Conservation (phyloP, 30 jellyfish, hydroid and myxozoan genomes). For the Hydra vulgaris region DNA sequence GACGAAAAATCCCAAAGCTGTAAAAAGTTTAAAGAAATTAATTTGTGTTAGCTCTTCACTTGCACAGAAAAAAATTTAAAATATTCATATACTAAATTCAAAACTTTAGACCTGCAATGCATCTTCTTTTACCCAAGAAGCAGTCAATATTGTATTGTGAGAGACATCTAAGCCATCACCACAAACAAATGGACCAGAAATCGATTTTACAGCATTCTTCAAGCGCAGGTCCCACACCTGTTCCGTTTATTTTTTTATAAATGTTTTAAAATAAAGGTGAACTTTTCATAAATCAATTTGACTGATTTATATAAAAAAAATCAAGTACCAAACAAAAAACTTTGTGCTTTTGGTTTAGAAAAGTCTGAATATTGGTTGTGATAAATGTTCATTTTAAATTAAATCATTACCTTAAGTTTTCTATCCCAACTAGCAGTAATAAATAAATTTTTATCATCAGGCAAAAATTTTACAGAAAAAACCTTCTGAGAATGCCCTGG, state of each 20-base stretch:
- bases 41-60: background rate
- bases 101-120: constrained; percentile 58
- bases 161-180: constrained; percentile 86
- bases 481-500: constrained; percentile 81
- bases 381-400: background rate
- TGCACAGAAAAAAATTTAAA: background rate
- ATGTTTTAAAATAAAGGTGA: background rate
- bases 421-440: constrained; percentile 97
- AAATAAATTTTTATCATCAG: constrained; percentile 68
- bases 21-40: background rate
- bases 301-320: too few relatives aligned
- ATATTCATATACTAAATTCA: too few relatives aligned
- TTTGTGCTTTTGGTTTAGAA: too few relatives aligned
- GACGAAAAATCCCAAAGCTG: constrained; percentile 84
- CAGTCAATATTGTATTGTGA: constrained; percentile 61
- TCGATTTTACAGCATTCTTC: constrained; percentile 68
- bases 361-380: background rate
- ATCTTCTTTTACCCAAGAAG: constrained; percentile 82
- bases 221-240: constrained; percentile 88
- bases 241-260: background rate
- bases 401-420: constrained; percentile 47
- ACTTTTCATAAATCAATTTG: too few relatives aligned
- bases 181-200: constrained; percentile 85
- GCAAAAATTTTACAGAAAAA: constrained; percentile 75
- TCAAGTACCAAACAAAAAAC: too few relatives aligned